Base-by-base conservation (phyloP, 1,140 invertebrate genomes). In the Drosophila willistoni region DNA sequence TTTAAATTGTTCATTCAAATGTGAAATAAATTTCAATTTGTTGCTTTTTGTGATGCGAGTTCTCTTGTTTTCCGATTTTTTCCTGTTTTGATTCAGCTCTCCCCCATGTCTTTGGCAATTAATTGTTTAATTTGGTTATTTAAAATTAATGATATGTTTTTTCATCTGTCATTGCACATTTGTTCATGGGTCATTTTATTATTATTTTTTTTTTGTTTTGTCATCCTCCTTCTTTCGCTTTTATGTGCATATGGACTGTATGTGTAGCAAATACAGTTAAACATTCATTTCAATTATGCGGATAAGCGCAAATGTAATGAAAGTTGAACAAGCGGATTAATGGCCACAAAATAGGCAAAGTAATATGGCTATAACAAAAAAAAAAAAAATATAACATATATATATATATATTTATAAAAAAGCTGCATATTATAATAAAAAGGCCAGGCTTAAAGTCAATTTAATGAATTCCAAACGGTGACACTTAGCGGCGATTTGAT, bases 41-140 rank as follows among this genome's bases (percentile, higher is more conserved):
- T 64, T 83, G 65, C 61, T 64, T 77, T 70, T 68, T 5, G 67
- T 72, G 55, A 25, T 57, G 65, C 44, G 47, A 55, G 25, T 17
- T 3, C 7, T 34, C 14, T 29, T 36, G 9, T 36, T 36, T 9
- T 36, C 1, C 29, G 34, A 36, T 36, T 36, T 36, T 36, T 36
- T 36, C 34, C 12, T 19, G 44, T 39, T 1, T 39, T 39, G 10
- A 5, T 39, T 12, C 7, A 13, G 12, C 36, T 33, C 22, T 17
- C 44, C 17, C 9, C 62, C 71, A 60, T 71, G 82, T 85, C 82
- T 81, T 85, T 85, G 71, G 83, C 82, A 79, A 83, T 87, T 87
- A 87, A 87, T 87, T 89, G 85, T 84, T 89, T 87, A 87, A 87
- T 87, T 87, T 89, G 63, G 80, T 87, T 89, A 87, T 89, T 87